These are phyloP conservation scores for Caenorhabditis afra DNA, from an alignment of 2,888 invertebrate genomes.

Conservation along the genomic window DNA sequence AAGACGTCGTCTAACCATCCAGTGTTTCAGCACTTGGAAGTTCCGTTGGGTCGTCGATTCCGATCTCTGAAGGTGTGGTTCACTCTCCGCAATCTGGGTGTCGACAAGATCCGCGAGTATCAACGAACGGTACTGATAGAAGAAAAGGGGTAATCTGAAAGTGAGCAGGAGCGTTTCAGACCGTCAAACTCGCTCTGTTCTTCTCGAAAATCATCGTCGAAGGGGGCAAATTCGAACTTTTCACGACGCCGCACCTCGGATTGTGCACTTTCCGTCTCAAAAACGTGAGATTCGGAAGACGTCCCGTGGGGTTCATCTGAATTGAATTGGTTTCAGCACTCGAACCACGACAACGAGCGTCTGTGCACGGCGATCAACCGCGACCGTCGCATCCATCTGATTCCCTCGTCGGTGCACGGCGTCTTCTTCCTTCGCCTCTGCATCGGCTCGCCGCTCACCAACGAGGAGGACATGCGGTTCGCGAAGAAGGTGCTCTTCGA, in stretches of 20 bases:
- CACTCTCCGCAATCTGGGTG: conserved; percentile 92
- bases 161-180: conserved; percentile 78
- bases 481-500: conserved; percentile 81
- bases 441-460: conserved; percentile 81
- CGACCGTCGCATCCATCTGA: conserved; percentile 82
- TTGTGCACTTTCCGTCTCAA: conserved; percentile 92
- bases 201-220: conserved; percentile 87
- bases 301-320: too few species aligned
- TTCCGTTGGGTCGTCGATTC: conserved; percentile 92
- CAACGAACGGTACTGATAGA: conserved; percentile 85
- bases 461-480: conserved; percentile 80
- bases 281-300: conserved; percentile 81
- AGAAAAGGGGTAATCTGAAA: not conserved
- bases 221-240: conserved; percentile 89
- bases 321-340: conserved; percentile 76
- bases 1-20: not conserved
- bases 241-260: conserved; percentile 90
- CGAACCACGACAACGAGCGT: conserved; percentile 81
- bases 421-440: conserved; percentile 82
- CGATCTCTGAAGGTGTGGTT: conserved; percentile 97
- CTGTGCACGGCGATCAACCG: conserved; percentile 81
- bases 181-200: conserved; percentile 85
- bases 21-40: conserved; percentile 76
- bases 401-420: conserved; percentile 78
- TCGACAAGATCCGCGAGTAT: conserved; percentile 92